These are phyloP conservation scores for Parnassius apollo DNA, from an alignment of 2,888 invertebrate species.

Conservation along the genomic window DNA sequence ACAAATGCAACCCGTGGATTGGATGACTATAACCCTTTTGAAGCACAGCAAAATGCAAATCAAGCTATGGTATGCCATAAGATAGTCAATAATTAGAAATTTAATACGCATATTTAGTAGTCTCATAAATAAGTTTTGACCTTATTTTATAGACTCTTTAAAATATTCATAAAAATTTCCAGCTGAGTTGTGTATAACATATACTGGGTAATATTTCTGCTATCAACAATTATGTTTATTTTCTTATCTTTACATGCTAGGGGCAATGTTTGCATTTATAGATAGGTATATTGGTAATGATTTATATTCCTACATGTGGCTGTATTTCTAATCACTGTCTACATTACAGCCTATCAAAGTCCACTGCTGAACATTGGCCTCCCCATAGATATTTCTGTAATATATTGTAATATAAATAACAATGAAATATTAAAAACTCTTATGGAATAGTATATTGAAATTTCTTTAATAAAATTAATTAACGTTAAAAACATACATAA, in stretches of 20 bases:
- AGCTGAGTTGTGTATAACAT: too few relatives aligned
- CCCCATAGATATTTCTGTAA: too few relatives aligned
- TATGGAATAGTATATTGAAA: too few relatives aligned
- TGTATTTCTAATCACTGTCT: not conserved
- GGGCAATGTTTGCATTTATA: conserved; percentile 11
- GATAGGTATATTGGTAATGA: not conserved
- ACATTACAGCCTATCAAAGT: too few relatives aligned
- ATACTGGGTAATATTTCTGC: too few relatives aligned
- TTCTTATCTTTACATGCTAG: conserved; percentile 5
- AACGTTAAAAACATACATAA: too few relatives aligned
- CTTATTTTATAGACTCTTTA: not conserved
- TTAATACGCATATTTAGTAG: not conserved
- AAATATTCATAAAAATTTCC: too few relatives aligned
- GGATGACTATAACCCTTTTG: conserved; percentile 98
- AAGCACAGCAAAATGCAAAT: conserved; percentile 82
- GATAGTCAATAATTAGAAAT: conserved; percentile 21
- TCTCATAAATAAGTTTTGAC: conserved; percentile 29
- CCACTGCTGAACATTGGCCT: too few relatives aligned
- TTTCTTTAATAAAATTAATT: too few relatives aligned
- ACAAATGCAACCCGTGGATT: conserved; percentile 87
- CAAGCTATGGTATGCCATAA: conserved; percentile 73
- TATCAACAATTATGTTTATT: conserved; percentile 4
- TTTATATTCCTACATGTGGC: not conserved
- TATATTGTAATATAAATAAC: too few relatives aligned
- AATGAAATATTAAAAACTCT: too few relatives aligned